Evolutionary conservation across 1,140 invertebrate species (phyloP).

Genomic region (Lordiphosa mommai): DNA sequence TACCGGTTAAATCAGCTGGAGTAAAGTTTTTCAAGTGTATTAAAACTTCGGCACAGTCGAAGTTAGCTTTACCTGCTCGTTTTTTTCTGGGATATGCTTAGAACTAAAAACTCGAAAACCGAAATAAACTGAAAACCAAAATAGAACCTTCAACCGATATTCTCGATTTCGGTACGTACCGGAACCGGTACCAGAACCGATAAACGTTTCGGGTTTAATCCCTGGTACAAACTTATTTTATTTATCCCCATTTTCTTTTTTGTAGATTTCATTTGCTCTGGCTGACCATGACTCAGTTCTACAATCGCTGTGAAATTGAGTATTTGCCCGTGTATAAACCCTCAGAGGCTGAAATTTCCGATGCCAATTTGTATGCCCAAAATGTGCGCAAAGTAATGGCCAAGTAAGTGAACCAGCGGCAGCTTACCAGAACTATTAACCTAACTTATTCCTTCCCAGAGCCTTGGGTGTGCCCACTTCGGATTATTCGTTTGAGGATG

Average conservation of each 20-base stretch:
- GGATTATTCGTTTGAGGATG: conserved; percentile 97
- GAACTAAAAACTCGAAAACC: no score
- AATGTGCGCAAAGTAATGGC: conserved; percentile 96
- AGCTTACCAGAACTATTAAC: not conserved
- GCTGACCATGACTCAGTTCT: conserved; percentile 94
- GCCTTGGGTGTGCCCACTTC: conserved; percentile 90
- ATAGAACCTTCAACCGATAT: no score
- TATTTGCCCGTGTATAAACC: conserved; percentile 96
- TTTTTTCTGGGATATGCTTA: no score
- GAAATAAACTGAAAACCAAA: no score
- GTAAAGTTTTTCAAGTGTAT: no score
- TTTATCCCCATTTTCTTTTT: conserved; percentile 9
- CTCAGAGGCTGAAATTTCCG: conserved; percentile 90
- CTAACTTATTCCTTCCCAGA: not conserved
- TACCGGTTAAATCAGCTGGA: no score
- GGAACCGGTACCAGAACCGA: no score
- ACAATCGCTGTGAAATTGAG: conserved; percentile 95
- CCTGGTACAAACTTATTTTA: no score
- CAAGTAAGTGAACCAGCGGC: conserved; percentile 84
- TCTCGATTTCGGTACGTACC: no score
- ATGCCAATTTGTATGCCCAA: conserved; percentile 93
- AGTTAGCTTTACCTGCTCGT: no score
- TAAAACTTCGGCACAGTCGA: no score
- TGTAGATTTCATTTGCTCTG: conserved; percentile 84
- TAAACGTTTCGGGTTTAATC: not conserved